A percentile compares a stretch with the other conserved stretches of the same genome.
Evolutionary conservation across 2,888 invertebrate species (phyloP).

Genomic region (Drosophila acutilabella): DNA sequence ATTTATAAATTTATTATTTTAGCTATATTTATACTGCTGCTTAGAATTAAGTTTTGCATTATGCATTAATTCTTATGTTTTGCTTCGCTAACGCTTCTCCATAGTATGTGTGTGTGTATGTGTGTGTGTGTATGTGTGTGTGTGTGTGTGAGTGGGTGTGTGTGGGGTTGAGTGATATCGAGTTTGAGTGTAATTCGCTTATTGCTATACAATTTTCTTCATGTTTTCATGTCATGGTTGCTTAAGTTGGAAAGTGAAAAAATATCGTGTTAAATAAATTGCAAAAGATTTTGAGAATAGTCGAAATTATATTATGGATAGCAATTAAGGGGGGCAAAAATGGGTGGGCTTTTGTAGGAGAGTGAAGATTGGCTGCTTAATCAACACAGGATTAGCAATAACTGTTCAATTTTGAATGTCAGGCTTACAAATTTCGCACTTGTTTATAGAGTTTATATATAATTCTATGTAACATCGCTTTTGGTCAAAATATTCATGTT

Average conservation of each 20-base stretch:
- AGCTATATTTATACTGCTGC: slow-evolving; percentile 75
- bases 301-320: slow-evolving; percentile 60
- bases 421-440: slow-evolving; percentile 65
- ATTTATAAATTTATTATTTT: slow-evolving; percentile 80
- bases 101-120: slow-evolving; percentile 29
- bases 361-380: slow-evolving; percentile 30
- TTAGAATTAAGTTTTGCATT: slow-evolving; percentile 72
- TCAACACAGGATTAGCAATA: slow-evolving; percentile 43
- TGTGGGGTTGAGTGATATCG: slow-evolving; percentile 19
- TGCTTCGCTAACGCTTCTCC: slow-evolving; percentile 59
- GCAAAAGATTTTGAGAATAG: slow-evolving; percentile 46
- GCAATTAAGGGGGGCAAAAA: slow-evolving; percentile 24
- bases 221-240: slow-evolving; percentile 32
- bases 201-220: slow-evolving; percentile 62
- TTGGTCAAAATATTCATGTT: slow-evolving; percentile 54
- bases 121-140: slow-evolving; percentile 26
- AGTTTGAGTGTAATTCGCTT: slow-evolving; percentile 25
- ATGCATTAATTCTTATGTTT: slow-evolving; percentile 59
- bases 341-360: slow-evolving; percentile 10
- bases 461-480: slow-evolving; percentile 54
- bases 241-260: slow-evolving; percentile 4
- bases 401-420: slow-evolving; percentile 73
- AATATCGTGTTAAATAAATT: slow-evolving; percentile 38
- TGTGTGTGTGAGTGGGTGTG: slow-evolving; percentile 25
- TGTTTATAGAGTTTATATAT: slow-evolving; percentile 46